These are phyloP conservation scores for Cataglyphis hispanica DNA, from an alignment of 1,140 invertebrate species.

Conservation along the genomic window DNA sequence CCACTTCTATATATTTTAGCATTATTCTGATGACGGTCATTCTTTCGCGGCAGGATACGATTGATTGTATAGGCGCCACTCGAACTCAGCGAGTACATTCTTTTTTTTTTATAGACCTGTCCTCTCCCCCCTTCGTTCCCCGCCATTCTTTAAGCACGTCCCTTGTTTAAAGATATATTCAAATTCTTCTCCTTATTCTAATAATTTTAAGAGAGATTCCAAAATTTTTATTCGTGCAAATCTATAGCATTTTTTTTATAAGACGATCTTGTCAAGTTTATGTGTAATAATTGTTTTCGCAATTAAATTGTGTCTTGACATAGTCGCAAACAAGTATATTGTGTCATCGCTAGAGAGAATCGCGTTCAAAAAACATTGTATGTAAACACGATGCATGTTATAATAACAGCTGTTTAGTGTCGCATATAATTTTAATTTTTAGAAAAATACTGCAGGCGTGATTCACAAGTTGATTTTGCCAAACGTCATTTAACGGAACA, in stretches of 20 bases:
- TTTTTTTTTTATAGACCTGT: background rate
- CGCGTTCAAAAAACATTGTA: background rate
- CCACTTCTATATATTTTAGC: conserved; percentile 59
- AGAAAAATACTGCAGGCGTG: background rate
- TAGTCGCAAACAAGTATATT: background rate
- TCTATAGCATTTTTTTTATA: background rate
- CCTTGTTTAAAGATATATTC: background rate
- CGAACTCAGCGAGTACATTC: background rate
- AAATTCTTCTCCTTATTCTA: too few relatives aligned
- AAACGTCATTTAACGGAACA: too few relatives aligned
- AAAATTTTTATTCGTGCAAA: conserved; percentile 7
- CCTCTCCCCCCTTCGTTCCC: background rate
- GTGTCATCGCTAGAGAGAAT: background rate
- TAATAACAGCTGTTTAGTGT: background rate
- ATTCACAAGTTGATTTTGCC: background rate
- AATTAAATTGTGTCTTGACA: background rate
- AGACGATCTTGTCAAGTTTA: background rate
- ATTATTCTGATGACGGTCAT: conserved; percentile 40
- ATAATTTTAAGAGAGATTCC: too few relatives aligned
- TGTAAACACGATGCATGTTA: background rate
- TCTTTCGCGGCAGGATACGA: background rate
- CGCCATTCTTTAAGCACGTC: background rate
- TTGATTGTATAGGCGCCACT: conserved; percentile 10
- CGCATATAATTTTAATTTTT: background rate
- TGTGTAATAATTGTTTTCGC: background rate